Evolutionary conservation across 1,140 invertebrate species (phyloP), one percentile per base, ranked within the genome.

Genomic region (Drosophila erecta): DNA sequence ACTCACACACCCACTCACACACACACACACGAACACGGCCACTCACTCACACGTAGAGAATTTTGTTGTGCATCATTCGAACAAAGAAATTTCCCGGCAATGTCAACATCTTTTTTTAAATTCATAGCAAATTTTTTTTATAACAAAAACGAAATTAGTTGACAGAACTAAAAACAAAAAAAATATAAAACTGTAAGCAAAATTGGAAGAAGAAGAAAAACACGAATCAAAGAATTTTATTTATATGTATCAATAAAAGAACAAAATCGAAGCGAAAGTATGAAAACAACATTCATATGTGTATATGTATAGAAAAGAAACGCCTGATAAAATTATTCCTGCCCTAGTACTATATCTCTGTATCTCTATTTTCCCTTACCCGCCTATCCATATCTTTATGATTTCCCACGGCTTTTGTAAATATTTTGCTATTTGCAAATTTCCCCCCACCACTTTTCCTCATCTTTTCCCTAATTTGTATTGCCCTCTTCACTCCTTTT

Each of bases 371-470:
- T 8, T 14, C 33, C 57, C 33, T 37, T 33, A 4, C 17, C 27
- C 50, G 30, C 24, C 17, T 73, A 17, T 46, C 49, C 35, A 30
- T 30, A 8, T 30, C 30, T 30, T 10, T 35, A 24, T 54, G 37
- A 37, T 41, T 61, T 11, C 43, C 30, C 22, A 61, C 22, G 30
- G 54, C 81, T 81, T 81, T 86, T 86, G 81, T 86, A 86, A 86
- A 86, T 86, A 85, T 77, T 66, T 85, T 85, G 77, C 81, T 62
- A 74, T 50, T 49, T 64, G 73, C 64, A 46, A 65, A 55, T 55
- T 81, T 56, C 44, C 53, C 38, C 37, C 46, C 46, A 41, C 46
- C 51, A 60, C 69, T 54, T 79, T 69, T 67, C 56, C 62, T 43
- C 56, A 76, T 46, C 14, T 58, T 65, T 57, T 76, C 43, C 59